A percentile compares a stretch with the other conserved stretches of the same genome.
Conservation (phyloP, 1,140 invertebrate genomes). For the Drosophila arizonae region DNA sequence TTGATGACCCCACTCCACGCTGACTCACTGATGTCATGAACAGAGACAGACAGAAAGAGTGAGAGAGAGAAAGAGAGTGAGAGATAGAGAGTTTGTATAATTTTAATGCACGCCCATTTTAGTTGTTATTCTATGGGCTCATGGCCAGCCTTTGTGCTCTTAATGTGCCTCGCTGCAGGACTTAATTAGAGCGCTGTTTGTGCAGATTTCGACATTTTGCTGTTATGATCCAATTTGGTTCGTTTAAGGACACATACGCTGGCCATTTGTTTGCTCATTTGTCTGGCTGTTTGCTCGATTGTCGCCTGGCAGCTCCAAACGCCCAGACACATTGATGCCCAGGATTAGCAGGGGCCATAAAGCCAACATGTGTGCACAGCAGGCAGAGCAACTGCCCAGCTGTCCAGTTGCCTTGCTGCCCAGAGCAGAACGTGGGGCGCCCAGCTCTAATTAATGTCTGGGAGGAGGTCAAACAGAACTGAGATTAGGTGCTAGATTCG, state of each 20-base stretch:
- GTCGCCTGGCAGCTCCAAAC: slow-evolving; percentile 55
- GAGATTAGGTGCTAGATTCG: neutral
- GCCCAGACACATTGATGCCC: slow-evolving; percentile 43
- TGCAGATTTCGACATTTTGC: slow-evolving; percentile 72
- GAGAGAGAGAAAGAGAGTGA: too few relatives aligned
- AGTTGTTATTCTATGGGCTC: slow-evolving; percentile 4
- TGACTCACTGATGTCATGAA: slow-evolving; percentile 5
- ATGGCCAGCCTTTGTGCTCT: slow-evolving; percentile 42
- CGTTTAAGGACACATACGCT: slow-evolving; percentile 68
- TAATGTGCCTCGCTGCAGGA: slow-evolving; percentile 62
- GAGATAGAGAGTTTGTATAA: slow-evolving; percentile 21
- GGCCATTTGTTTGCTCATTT: slow-evolving; percentile 77
- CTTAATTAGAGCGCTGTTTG: slow-evolving; percentile 77
- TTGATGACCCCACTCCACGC: neutral
- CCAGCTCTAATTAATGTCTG: slow-evolving; percentile 57
- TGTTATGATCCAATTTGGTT: slow-evolving; percentile 76
- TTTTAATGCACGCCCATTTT: slow-evolving; percentile 48
- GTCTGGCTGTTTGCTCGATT: slow-evolving; percentile 68
- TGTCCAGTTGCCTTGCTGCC: slow-evolving; percentile 23
- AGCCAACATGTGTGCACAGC: slow-evolving; percentile 69
- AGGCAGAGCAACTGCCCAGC: slow-evolving; percentile 28
- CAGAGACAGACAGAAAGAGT: too few relatives aligned
- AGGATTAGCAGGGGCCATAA: slow-evolving; percentile 70
- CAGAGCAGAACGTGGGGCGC: slow-evolving; percentile 8
- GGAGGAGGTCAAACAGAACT: slow-evolving; percentile 27